Percentiles rank a stretch among this genome's conserved stretches.
Conservation (phyloP, 2,888 invertebrate genomes). For the Dicranocentrus wangi region DNA sequence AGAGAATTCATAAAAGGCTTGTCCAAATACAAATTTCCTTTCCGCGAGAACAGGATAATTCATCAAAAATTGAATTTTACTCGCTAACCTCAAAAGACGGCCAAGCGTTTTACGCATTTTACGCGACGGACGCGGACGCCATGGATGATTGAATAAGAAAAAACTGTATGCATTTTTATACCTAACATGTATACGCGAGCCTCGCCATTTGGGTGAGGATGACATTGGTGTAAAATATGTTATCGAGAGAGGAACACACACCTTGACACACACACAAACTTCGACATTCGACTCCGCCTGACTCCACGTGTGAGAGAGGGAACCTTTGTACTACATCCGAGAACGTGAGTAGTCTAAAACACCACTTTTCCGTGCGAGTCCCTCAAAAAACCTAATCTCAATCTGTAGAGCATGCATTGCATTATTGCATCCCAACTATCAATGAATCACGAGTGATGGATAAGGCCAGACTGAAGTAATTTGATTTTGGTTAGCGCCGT, state of each 20-base stretch:
- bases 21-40: slow-evolving; percentile 4
- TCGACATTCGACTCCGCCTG: slow-evolving; percentile 11
- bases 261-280: slow-evolving; percentile 13
- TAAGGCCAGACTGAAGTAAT: slow-evolving; percentile 47
- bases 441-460: slow-evolving; percentile 1
- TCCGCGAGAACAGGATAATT: neutral
- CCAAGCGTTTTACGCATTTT: neutral
- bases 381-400: neutral
- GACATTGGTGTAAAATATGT: neutral
- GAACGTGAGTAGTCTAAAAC: too few species aligned
- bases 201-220: too few species aligned
- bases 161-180: neutral
- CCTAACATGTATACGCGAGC: neutral
- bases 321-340: neutral
- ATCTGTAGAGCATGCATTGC: too few species aligned
- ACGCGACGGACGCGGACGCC: neutral
- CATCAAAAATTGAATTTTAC: slow-evolving; percentile 21
- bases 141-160: too few species aligned
- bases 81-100: slow-evolving; percentile 6
- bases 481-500: slow-evolving; percentile 25
- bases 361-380: too few species aligned
- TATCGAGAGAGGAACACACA: slow-evolving; percentile 30
- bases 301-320: slow-evolving; percentile 33
- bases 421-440: neutral
- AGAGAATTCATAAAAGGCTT: neutral